A percentile compares a stretch with the other conserved stretches of the same genome.
Conservation (phyloP, 2,797 vertebrate genomes). For the Pseudochirops corinnae region DNA sequence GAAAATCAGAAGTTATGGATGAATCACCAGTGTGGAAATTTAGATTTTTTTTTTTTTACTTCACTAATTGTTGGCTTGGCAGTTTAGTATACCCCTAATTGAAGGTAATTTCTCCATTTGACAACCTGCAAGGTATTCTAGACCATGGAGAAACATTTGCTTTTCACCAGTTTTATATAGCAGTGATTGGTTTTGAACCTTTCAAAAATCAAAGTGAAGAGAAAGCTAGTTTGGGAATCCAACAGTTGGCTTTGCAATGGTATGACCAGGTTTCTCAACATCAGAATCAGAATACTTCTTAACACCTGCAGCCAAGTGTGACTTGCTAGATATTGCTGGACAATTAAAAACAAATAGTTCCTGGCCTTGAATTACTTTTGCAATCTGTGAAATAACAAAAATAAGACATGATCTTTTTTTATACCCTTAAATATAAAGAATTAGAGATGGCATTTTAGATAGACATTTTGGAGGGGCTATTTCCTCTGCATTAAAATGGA, state of each 20-base stretch:
- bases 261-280: neutral
- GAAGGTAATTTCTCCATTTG: neutral
- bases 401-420: neutral
- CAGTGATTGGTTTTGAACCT: neutral
- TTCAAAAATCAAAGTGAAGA: slow-evolving; percentile 7
- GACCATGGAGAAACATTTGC: neutral
- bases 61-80: slow-evolving; percentile 17
- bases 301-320: neutral
- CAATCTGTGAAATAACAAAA: neutral
- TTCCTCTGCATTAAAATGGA: neutral
- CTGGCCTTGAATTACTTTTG: neutral
- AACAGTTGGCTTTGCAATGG: neutral
- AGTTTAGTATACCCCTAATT: slow-evolving; percentile 21
- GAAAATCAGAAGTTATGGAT: neutral
- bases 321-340: neutral
- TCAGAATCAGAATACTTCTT: neutral
- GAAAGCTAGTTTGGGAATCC: neutral
- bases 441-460: neutral
- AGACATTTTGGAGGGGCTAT: neutral
- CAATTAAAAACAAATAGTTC: neutral
- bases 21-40: neutral
- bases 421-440: neutral
- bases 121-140: neutral
- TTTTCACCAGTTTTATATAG: slow-evolving; percentile 25
- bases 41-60: neutral